These are phyloP conservation scores for Bucorvus abyssinicus DNA, from an alignment of 2,797 vertebrate genomes.

Conservation along the genomic window DNA sequence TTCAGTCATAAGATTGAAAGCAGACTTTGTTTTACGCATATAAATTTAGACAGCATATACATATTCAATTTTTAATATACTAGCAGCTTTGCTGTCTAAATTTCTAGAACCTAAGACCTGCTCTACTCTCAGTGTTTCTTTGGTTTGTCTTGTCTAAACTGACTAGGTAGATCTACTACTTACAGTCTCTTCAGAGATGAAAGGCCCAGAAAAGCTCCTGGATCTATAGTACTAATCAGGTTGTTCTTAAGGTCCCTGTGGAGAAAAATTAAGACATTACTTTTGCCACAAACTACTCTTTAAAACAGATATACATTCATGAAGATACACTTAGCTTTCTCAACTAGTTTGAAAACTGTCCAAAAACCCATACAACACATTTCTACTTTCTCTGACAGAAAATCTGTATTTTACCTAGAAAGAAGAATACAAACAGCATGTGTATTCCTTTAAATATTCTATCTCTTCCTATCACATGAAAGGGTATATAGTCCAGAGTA, in stretches of 20 bases:
- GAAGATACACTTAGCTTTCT: neutral
- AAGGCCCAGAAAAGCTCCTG: constrained; percentile 92
- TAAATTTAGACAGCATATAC: neutral
- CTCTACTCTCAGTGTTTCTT: neutral
- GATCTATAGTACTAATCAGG: constrained; percentile 90
- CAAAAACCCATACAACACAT: accelerated
- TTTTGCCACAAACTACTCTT: neutral
- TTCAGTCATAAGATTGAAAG: neutral
- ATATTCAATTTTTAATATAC: neutral
- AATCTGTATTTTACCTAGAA: neutral
- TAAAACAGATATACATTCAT: neutral
- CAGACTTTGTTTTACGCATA: neutral
- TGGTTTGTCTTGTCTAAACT: neutral
- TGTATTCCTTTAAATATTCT: neutral
- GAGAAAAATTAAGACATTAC: constrained; percentile 13
- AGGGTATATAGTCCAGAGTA: neutral
- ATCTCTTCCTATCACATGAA: neutral
- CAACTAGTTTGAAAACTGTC: neutral
- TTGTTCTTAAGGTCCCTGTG: constrained; percentile 95
- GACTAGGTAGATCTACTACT: constrained; percentile 73
- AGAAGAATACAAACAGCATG: neutral
- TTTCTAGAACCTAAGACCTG: neutral
- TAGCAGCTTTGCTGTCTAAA: neutral
- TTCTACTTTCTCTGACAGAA: neutral
- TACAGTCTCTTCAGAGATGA: constrained; percentile 91